These are phyloP conservation scores for Acanthococcus lagerstroemiae DNA, from an alignment of 2,888 invertebrate genomes.

Conservation along the genomic window DNA sequence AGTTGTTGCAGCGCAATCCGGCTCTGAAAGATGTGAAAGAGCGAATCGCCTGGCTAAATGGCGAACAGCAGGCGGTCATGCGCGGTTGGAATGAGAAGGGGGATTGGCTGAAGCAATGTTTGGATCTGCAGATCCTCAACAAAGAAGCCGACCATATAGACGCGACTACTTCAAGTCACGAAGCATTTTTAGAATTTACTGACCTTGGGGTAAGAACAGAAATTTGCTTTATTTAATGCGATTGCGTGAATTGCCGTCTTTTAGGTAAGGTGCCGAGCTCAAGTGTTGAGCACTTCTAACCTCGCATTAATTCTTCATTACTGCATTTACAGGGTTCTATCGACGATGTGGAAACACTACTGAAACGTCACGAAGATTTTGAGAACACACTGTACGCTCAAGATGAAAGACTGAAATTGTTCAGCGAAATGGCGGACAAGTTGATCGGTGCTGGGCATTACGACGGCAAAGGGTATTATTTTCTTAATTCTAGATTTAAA, in stretches of 20 bases:
- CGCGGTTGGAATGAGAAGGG: conserved; percentile 79
- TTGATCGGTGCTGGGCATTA: conserved; percentile 70
- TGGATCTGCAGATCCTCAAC: conserved; percentile 83
- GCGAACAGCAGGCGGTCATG: conserved; percentile 64
- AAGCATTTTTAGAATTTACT: conserved; percentile 80
- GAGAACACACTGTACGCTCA: conserved; percentile 85
- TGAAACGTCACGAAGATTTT: conserved; percentile 88
- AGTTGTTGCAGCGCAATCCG: conserved; percentile 64
- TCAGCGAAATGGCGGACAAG: conserved; percentile 71
- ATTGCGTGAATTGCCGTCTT: no score
- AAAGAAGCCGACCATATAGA: conserved; percentile 95
- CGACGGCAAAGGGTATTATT: conserved; percentile 61
- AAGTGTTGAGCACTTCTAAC: no score
- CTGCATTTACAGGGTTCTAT: conserved; percentile 66
- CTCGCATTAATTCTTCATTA: no score
- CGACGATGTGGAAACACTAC: conserved; percentile 81
- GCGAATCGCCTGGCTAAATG: conserved; percentile 58
- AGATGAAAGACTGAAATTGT: conserved; percentile 76
- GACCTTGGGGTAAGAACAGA: conserved; percentile 70
- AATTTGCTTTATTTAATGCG: not conserved
- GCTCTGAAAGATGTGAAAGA: conserved; percentile 64
- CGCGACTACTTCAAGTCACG: conserved; percentile 85
- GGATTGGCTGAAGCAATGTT: conserved; percentile 72
- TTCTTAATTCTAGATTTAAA: not conserved
- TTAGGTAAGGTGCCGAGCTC: no score